These are phyloP conservation scores for Tiphia femorata DNA, from an alignment of 2,888 invertebrate species.

Conservation along the genomic window DNA sequence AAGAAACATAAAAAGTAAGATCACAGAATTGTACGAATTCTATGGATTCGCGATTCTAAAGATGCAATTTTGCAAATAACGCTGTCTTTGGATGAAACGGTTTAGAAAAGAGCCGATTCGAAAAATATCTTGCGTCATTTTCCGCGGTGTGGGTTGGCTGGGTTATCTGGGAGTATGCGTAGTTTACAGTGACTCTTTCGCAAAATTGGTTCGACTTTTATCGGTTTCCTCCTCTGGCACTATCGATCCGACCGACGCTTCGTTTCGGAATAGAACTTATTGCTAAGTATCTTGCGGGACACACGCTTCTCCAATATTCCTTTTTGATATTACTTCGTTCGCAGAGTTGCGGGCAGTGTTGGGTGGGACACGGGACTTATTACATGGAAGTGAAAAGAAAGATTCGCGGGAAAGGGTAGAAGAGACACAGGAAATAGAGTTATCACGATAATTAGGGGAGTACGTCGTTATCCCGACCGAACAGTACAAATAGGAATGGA, in stretches of 20 bases:
- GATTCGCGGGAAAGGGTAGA: neutral
- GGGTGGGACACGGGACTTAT: neutral
- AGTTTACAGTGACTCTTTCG: neutral
- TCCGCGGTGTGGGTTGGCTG: conserved; percentile 9
- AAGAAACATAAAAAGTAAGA: conserved; percentile 43
- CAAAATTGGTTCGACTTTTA: neutral
- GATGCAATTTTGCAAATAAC: conserved; percentile 16
- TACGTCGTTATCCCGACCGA: conserved; percentile 1
- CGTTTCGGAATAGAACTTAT: conserved; percentile 30
- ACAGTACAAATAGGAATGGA: conserved; percentile 7
- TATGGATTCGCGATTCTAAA: conserved; percentile 28
- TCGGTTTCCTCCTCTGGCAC: conserved; percentile 5
- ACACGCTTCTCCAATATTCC: conserved; percentile 9
- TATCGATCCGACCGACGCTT: conserved; percentile 6
- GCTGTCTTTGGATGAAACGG: conserved; percentile 21
- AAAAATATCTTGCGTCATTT: conserved; percentile 42
- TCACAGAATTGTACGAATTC: conserved; percentile 48
- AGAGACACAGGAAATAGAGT: neutral
- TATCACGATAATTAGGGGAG: neutral
- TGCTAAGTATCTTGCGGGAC: conserved; percentile 38
- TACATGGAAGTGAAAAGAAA: neutral
- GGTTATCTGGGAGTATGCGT: conserved; percentile 1
- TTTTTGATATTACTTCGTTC: conserved; percentile 9
- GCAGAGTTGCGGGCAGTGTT: neutral
- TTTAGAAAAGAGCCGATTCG: conserved; percentile 35